Base-by-base conservation (phyloP, 2,888 invertebrate genomes). In the Globia sparganii region DNA sequence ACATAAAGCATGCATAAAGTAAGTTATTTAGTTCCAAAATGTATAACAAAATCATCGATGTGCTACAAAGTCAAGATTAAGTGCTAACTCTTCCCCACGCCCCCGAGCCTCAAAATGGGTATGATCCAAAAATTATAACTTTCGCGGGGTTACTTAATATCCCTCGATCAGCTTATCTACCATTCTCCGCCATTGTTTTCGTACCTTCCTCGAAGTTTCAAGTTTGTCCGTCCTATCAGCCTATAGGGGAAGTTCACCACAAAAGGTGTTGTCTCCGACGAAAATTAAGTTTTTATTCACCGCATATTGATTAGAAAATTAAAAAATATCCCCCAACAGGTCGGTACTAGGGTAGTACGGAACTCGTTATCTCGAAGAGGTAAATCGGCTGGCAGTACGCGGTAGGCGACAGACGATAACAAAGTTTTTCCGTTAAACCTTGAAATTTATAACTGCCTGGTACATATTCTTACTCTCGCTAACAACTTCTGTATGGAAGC, bases 351-450 rank as follows among this genome's bases (percentile, higher is more conserved):
- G 65, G 79, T 81, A 72, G 69, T 71, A 71, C 65, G 78, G 86
- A 86, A 88, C 86, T 86, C 69, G 89, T 86, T 89, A 87, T 86
- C 89, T 83, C 66, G 82, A 78, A 72, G 66, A 75, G 81, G 86
- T 86, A 87, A 86, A 88, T 88, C 85, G 85, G 69, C 56, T 71
- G 59, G 65, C 53, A 75, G 80, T 69, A 81, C 78, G 85, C 77
- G 77, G 75, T 85, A 77, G 86, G 87, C 84, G 83, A 87, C 78
- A 86, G 88, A 88, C 87, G 91, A 91, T 91, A 91, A 75, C 87
- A 88, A 92, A 92, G 88, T 92, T 91, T 92, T 91, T 91, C 90
- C 90, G 90, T 91, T 91, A 91, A 90, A 90, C 89, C 90, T 89
- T 86, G 79, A 88, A 89, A 91, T 91, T 92, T 92, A 92, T 90